phyloP scores from a whole-genome alignment of 2,113 vertebrate species.

The Tupaia chinensis region DNA sequence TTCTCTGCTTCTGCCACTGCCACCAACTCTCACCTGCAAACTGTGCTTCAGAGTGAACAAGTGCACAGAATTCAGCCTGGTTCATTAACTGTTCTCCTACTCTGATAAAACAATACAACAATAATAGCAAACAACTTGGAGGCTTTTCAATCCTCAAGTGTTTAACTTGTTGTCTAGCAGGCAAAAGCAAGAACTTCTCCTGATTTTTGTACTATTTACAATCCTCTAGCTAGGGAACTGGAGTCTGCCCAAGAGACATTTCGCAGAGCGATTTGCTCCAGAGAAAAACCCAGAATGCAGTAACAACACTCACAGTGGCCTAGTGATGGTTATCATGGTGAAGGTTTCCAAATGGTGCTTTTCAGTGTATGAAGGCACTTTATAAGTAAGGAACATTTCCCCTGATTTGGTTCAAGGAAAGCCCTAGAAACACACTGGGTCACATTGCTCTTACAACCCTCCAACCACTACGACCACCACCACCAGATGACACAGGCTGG shows the following conservation, averaged over 20 bases:
- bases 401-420: conserved; percentile 62
- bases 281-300: conserved; percentile 48
- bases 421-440: background rate
- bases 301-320: background rate
- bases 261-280: background rate
- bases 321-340: conserved; percentile 29
- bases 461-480: background rate
- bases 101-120: background rate
- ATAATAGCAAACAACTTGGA: background rate
- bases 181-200: conserved; percentile 21
- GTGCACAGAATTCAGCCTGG: background rate
- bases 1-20: background rate
- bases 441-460: background rate
- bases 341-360: conserved; percentile 56
- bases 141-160: background rate
- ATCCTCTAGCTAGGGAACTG: conserved; percentile 8
- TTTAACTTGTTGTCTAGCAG: conserved; percentile 56
- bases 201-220: conserved; percentile 30
- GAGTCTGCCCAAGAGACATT: background rate
- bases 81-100: background rate
- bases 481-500: background rate
- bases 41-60: background rate
- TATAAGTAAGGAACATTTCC: conserved; percentile 12
- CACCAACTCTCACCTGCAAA: background rate
- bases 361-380: conserved; percentile 20